A percentile compares a stretch with the other conserved stretches of the same genome.
These are phyloP conservation scores for Euthynnus affinis DNA, from an alignment of 2,797 vertebrate species.

Conservation along the genomic window DNA sequence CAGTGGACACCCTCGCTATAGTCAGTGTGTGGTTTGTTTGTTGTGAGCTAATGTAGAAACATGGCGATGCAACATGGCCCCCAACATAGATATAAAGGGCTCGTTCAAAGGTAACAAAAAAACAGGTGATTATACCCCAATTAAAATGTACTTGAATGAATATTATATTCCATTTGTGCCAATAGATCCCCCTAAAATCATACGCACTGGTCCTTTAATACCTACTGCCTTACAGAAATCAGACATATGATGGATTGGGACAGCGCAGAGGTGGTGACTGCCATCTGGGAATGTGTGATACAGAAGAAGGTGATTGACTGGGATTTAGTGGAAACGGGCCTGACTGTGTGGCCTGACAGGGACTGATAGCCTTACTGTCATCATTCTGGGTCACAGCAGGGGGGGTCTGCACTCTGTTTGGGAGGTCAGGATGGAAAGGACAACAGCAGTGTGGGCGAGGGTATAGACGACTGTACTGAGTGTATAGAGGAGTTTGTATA, in stretches of 20 bases:
- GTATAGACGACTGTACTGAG: background rate
- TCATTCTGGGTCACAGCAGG: slow-evolving; percentile 63
- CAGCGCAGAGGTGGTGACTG: slow-evolving; percentile 41
- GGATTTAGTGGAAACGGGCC: slow-evolving; percentile 53
- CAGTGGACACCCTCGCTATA: too few species aligned
- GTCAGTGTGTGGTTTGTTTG: too few species aligned
- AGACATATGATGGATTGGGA: slow-evolving; percentile 65
- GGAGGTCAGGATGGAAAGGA: slow-evolving; percentile 52
- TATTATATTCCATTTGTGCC: too few species aligned
- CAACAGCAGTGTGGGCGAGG: background rate
- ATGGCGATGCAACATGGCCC: too few species aligned
- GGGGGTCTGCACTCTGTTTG: slow-evolving; percentile 40
- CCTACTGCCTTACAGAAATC: slow-evolving; percentile 42
- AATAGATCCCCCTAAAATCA: too few species aligned
- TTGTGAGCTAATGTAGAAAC: too few species aligned
- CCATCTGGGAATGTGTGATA: slow-evolving; percentile 71
- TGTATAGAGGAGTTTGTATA: background rate
- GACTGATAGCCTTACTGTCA: slow-evolving; percentile 59
- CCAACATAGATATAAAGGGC: too few species aligned
- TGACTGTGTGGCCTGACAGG: slow-evolving; percentile 68
- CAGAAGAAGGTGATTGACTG: slow-evolving; percentile 67
- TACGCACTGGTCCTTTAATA: slow-evolving; percentile 27
- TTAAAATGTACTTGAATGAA: too few species aligned
- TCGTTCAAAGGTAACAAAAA: too few species aligned
- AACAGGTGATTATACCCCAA: too few species aligned